A percentile compares a stretch with the other conserved stretches of the same genome.
Evolutionary conservation across 2,888 invertebrate genomes (phyloP).

Genomic region (Diaprepes abbreviatus): DNA sequence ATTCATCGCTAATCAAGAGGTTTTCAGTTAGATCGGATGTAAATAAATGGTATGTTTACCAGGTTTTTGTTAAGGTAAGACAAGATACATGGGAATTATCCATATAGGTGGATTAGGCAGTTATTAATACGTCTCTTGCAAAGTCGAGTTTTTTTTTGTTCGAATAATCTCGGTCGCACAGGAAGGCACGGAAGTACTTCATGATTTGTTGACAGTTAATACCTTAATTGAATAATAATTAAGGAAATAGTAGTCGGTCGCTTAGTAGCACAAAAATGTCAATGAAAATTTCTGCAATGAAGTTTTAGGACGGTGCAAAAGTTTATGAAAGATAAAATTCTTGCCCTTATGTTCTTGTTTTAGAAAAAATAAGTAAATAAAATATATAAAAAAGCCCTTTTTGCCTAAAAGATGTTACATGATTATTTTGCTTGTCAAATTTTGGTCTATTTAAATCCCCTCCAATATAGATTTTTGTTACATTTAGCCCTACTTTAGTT

Average conservation of each 20-base stretch:
- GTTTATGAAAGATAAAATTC: too few relatives aligned
- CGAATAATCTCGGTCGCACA: slow-evolving; percentile 10
- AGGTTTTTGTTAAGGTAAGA: slow-evolving; percentile 5
- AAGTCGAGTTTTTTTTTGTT: slow-evolving; percentile 6
- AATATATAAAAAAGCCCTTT: too few relatives aligned
- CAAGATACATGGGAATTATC: slow-evolving; percentile 10
- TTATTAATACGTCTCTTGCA: neutral
- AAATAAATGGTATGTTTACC: slow-evolving; percentile 15
- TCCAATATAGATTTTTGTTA: too few relatives aligned
- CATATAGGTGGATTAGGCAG: slow-evolving; percentile 6
- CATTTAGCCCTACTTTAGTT: too few relatives aligned
- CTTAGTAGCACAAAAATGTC: too few relatives aligned
- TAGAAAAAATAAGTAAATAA: too few relatives aligned
- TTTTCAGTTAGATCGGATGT: slow-evolving; percentile 33
- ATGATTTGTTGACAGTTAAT: neutral
- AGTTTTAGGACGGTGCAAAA: too few relatives aligned
- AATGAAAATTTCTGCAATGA: too few relatives aligned
- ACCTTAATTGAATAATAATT: neutral
- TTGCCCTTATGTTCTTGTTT: too few relatives aligned
- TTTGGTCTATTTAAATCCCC: too few relatives aligned
- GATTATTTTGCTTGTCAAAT: too few relatives aligned
- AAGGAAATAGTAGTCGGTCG: neutral
- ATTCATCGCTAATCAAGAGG: slow-evolving; percentile 34
- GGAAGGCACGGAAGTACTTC: slow-evolving; percentile 3
- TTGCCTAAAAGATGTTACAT: too few relatives aligned